Base-by-base conservation (phyloP, 35 echinoderm and acorn worm genomes). In the Ophioderma brevispina region DNA sequence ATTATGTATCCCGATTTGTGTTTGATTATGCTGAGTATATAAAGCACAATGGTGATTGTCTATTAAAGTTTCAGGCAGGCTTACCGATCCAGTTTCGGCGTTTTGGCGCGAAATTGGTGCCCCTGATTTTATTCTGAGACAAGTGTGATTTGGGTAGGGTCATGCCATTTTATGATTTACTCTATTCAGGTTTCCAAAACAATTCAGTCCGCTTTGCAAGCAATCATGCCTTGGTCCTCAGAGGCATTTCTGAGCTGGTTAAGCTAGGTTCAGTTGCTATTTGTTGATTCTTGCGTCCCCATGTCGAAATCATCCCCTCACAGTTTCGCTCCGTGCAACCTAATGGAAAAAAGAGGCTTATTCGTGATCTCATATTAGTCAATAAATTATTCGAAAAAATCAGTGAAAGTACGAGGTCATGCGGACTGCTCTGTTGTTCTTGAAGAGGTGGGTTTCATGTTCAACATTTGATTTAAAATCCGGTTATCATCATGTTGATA, bases 401-500 rank as follows among this genome's bases (percentile, higher is more conserved):
- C 76, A 25, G 40, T 80, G 10, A n/a, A 80, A 89, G 50, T 80
- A 49, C 37, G 87, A 80, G 35, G 78, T 80, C 35, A 1, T 43
- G 33, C 40, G 43, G 55, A 36, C 50, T 32, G 87, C 76, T 14
- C 2, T n/a, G 46, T 25, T 80, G 49, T 79, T 50, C 35, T 89
- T 39, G 35, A 89, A 15, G 35, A 89, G 35, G 40, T 36, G 0
- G 32, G 40, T 25, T 89, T 31, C 38, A 18, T 89, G 42, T 80
- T 52, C 77, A 41, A 37, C n/a, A 23, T 89, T 89, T 38, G 87
- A 89, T 42, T 18, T 89, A 23, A 89, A 89, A 37, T 41, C 35
- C 34, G 87, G 87, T 0, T 89, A 89, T 42, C 87, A 89, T 33
- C 76, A 89, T 38, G 50, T 89, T 31, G 77, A 89, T 39, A 89